These are phyloP conservation scores for Caenorhabditis elegans DNA, from an alignment of 1,140 invertebrate genomes.

Conservation along the genomic window DNA sequence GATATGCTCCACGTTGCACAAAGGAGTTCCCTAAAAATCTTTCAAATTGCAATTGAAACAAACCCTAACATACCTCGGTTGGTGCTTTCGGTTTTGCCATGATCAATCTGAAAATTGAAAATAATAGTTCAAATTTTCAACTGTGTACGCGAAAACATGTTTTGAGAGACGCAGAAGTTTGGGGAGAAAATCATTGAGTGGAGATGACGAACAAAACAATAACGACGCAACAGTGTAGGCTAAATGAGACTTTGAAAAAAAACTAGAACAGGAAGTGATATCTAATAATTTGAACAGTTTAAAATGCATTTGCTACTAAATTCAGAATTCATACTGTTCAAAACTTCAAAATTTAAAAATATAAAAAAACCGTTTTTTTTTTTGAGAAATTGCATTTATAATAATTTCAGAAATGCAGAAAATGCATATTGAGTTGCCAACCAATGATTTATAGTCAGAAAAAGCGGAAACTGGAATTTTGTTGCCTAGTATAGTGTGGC, in stretches of 20 bases:
- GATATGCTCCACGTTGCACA: conserved; percentile 32
- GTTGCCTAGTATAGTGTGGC: background rate
- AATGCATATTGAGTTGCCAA: no score
- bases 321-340: no score
- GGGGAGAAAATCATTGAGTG: no score
- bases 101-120: background rate
- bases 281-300: no score
- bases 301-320: no score
- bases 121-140: background rate
- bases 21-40: background rate
- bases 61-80: background rate
- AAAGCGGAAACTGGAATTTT: background rate
- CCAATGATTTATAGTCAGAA: background rate
- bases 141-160: no score
- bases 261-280: no score
- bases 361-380: no score
- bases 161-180: background rate
- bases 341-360: no score
- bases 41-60: background rate
- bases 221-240: background rate
- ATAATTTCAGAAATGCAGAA: no score
- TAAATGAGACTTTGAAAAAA: no score
- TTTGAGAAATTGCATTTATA: no score
- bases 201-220: background rate
- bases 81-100: conserved; percentile 10